These are phyloP conservation scores for Asbolus verrucosus DNA, from an alignment of 1,140 invertebrate genomes.

Conservation along the genomic window DNA sequence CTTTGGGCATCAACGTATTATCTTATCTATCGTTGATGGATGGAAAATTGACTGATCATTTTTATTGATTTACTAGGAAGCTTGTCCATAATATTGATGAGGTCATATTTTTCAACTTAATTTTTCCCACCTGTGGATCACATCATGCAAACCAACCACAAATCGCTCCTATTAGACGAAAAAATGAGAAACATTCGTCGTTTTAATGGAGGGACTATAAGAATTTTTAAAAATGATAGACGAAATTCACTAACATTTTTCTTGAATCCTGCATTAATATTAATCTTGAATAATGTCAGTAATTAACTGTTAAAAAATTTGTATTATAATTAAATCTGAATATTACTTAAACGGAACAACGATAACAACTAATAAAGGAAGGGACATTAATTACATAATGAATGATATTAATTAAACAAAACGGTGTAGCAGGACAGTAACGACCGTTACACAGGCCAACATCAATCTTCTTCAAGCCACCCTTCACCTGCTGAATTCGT, in stretches of 20 bases:
- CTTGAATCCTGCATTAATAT: not conserved
- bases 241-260: too few species aligned
- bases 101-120: not conserved
- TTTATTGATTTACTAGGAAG: constrained; percentile 5
- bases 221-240: too few species aligned
- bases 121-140: not conserved
- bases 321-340: constrained; percentile 19
- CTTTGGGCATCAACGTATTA: constrained; percentile 12
- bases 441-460: constrained; percentile 41
- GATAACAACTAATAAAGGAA: constrained; percentile 16
- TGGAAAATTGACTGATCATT: constrained; percentile 25
- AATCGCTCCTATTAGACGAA: too few species aligned
- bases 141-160: constrained; percentile 5
- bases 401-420: constrained; percentile 46
- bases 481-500: constrained; percentile 51
- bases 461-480: constrained; percentile 51
- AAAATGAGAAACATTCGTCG: too few species aligned
- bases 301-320: constrained; percentile 6
- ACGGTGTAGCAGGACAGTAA: constrained; percentile 35
- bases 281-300: not conserved
- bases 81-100: constrained; percentile 13
- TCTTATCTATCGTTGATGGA: constrained; percentile 1
- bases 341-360: not conserved
- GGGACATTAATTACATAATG: constrained; percentile 43
- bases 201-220: too few species aligned